Conservation (phyloP, 2,797 vertebrate species). For the Okamejei kenojei region DNA sequence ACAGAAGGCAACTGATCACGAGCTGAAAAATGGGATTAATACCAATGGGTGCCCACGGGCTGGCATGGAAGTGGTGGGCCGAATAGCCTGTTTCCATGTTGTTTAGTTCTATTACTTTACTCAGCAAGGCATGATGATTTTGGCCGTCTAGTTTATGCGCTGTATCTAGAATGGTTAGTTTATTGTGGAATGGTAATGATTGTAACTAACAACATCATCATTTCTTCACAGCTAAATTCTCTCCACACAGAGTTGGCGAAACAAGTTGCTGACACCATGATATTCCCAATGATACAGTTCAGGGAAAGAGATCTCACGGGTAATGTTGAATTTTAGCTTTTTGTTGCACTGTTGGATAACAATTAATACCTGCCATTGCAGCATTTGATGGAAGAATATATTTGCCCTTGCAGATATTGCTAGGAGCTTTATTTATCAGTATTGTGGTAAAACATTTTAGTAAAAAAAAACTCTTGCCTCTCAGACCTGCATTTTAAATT, state of each 20-base stretch:
- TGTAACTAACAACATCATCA: not conserved
- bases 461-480: no score
- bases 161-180: not conserved
- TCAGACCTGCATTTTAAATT: not conserved
- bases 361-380: slow-evolving; percentile 23
- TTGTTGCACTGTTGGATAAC: not conserved
- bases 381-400: not conserved
- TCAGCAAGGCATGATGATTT: no score
- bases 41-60: no score
- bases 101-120: no score
- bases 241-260: slow-evolving; percentile 84
- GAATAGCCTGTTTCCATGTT: no score
- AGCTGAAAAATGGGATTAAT: no score
- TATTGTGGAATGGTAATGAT: not conserved
- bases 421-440: not conserved
- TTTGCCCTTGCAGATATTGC: not conserved
- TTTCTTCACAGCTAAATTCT: slow-evolving; percentile 73
- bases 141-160: no score
- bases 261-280: slow-evolving; percentile 89
- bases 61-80: no score
- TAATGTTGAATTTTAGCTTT: slow-evolving; percentile 49
- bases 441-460: not conserved
- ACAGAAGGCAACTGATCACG: no score
- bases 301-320: slow-evolving; percentile 97
- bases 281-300: slow-evolving; percentile 92